Evolutionary conservation across 23 tunicate genomes (phyloP), one percentile per base, ranked within the genome.

Genomic region (Phallusia fumigata): DNA sequence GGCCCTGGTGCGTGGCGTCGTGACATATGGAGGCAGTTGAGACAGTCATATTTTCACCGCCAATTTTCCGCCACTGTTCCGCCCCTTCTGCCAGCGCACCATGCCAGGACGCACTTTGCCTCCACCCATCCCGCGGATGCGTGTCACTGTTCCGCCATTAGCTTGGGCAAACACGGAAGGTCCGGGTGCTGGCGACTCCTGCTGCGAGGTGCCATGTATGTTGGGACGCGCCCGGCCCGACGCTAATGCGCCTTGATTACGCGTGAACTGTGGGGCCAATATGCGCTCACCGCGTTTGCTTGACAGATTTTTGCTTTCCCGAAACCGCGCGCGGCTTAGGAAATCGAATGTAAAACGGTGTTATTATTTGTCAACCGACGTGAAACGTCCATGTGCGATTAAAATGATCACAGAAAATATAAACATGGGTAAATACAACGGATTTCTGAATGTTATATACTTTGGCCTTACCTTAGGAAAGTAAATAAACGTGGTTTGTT

Each of bases 11-110:
- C 47, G 8, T 10, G 47, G 5, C 10, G 47, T 58, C 69, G 72
- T 53, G 72, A 53, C 83, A 79, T 79, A 79, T 79, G 83, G 83
- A 50, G 52, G 73, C 83, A 53, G 73, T 79, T 79, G 18, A 52
- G 73, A 65, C 69, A 31, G 52, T 30, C 13, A 33, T 31, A 31
- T 30, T 74, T 83, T 76, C 76, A 86, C 74, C 85, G 82, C 80
- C 82, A 49, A 87, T 87, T 87, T 81, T 87, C 34, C 91, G 85
- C 79, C 52, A 33, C 65, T 82, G 73, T 87, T 81, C 73, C 91
- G 86, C 91, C 36, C 91, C 91, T 76, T 76, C 77, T 87, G 91
- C 65, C 84, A 21, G 32, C 18, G 35, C 21, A 24, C 69, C 28
- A 58, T 22, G 69, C 28, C 69, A 58, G 16, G 69, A 16, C 69